These are phyloP conservation scores for Triplophysa siluroides DNA, from an alignment of 2,113 vertebrate genomes.

Conservation along the genomic window DNA sequence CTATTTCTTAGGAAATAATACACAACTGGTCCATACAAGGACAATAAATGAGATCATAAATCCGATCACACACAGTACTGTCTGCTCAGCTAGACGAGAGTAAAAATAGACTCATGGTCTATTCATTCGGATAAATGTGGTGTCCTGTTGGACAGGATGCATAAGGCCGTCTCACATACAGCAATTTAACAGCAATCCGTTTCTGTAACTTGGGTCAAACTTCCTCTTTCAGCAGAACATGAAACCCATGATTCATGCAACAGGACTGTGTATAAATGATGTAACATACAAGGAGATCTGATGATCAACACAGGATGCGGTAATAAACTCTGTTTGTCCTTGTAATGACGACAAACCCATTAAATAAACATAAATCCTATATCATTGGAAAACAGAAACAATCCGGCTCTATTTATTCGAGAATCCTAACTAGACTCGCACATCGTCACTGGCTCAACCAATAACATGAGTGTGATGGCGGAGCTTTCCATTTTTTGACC, in stretches of 20 bases:
- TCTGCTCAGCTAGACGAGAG: background rate
- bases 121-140: slow-evolving; percentile 2
- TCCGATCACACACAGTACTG: background rate
- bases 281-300: background rate
- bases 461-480: too few species aligned
- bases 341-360: background rate
- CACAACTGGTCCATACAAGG: background rate
- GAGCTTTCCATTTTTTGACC: too few species aligned
- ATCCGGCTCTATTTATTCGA: background rate
- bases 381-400: background rate
- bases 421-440: too few species aligned
- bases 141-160: slow-evolving; percentile 21
- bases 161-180: slow-evolving; percentile 2
- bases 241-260: background rate
- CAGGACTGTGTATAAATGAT: background rate
- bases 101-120: slow-evolving; percentile 15
- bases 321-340: background rate
- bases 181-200: background rate
- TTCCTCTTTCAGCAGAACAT: slow-evolving; percentile 25
- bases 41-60: background rate
- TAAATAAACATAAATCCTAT: slow-evolving; percentile 9
- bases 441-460: too few species aligned
- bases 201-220: background rate
- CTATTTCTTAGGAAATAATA: background rate
- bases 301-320: background rate